Base-by-base conservation (phyloP, 2,113 vertebrate genomes). In the Salminus brasiliensis region DNA sequence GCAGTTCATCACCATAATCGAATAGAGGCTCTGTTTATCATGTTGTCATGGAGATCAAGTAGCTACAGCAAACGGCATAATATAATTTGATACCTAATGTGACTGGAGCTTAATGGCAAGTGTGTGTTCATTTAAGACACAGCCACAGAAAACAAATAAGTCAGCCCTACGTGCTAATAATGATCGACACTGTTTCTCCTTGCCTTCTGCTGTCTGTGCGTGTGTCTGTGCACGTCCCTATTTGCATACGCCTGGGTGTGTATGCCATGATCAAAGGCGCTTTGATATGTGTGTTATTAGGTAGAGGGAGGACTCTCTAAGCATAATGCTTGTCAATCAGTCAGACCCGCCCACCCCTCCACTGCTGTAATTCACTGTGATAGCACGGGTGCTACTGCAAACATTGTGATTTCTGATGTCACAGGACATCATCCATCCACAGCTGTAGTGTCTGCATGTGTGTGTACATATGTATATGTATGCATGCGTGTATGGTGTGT, bases 231-330 rank as follows among this genome's bases (percentile, higher is more conserved):
- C n/a, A n/a, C n/a, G n/a, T n/a, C n/a, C n/a, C n/a, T n/a, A n/a
- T n/a, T n/a, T n/a, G n/a, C 52, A 41, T 18, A 12, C 55, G 69
- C 69, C 4, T 65, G 41, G 39, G 5, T 23, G 67, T 53, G 79
- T 81, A 29, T 73, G 74, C 25, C 10, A 5, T 45, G 78, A 84
- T 80, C 68, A 80, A 77, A 80, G 78, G 21, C 78, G 69, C 74
- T 84, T 84, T 84, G 78, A 77, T 80, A 63, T 76, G 59, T 25
- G 59, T 65, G 72, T 79, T 80, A 66, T 63, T 7, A 55, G 29
- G 45, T 74, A 27, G n/a, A 67, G 73, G 34, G 45, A 43, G 49
- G 72, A 60, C 74, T 45, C 76, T 25, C 34, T 4, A 75, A 68
- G 69, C 47, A 27, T 47, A 67, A 62, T 39, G 9, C 21, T 23